phyloP scores from a whole-genome alignment of 2,113 vertebrate species.

The Ibidorhyncha struthersii region DNA sequence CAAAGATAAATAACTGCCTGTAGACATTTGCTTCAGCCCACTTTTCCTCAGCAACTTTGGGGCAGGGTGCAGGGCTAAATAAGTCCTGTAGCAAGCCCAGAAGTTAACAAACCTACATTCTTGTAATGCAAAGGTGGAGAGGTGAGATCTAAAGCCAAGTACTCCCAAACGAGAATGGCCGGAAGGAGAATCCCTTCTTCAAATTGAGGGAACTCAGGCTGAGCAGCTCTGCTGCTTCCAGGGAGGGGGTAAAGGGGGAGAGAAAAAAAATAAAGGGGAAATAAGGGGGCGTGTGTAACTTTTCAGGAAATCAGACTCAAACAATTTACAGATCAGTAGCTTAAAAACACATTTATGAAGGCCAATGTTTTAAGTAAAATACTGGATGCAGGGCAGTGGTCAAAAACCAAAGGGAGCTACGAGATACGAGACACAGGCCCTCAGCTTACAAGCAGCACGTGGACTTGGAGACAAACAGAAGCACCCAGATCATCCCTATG shows the following conservation, averaged over 20 bases:
- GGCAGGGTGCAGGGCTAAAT: neutral
- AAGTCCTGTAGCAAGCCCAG: neutral
- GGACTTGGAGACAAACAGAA: neutral
- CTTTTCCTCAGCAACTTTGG: neutral
- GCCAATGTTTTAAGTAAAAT: neutral
- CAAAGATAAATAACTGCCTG: neutral
- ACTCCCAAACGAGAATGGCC: neutral
- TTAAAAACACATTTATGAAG: neutral
- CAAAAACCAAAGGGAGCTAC: neutral
- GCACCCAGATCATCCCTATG: neutral
- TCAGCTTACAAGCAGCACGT: fast-evolving
- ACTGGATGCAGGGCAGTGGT: neutral
- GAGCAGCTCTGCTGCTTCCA: neutral
- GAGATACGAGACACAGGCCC: neutral
- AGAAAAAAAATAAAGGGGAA: too few species aligned
- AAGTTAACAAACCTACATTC: neutral
- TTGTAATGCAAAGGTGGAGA: neutral
- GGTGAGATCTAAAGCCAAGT: neutral
- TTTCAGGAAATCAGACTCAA: neutral
- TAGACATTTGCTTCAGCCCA: neutral
- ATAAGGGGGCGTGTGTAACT: neutral
- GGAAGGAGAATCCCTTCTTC: neutral
- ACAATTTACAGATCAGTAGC: neutral
- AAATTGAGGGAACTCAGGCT: neutral
- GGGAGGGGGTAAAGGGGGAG: neutral